These are phyloP conservation scores for Ciona savignyi DNA, from an alignment of 23 tunicate genomes.

Conservation along the genomic window DNA sequence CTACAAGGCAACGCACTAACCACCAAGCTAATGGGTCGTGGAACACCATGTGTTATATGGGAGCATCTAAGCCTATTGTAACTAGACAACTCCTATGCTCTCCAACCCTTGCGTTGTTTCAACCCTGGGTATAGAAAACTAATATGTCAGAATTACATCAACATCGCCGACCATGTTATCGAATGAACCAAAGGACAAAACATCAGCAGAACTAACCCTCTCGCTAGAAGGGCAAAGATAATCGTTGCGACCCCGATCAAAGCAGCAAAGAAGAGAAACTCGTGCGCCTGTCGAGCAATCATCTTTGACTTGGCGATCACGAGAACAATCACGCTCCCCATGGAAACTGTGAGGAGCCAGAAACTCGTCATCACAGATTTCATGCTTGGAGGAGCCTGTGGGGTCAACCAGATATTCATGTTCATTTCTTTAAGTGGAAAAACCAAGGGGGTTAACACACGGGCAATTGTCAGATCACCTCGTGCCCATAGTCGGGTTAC, in stretches of 20 bases:
- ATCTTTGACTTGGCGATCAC: conserved; percentile 33
- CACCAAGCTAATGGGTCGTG: no score
- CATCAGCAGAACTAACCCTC: conserved; percentile 20
- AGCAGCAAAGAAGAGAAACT: conserved; percentile 50
- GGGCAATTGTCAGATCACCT: no score
- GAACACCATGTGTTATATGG: no score
- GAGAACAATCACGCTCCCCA: conserved; percentile 62
- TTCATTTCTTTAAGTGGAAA: not conserved
- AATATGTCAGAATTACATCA: not conserved
- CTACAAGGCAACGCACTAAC: no score
- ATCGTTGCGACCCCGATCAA: conserved; percentile 44
- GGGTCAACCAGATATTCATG: not conserved
- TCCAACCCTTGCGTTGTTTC: no score
- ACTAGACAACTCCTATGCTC: no score
- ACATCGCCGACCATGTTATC: not conserved
- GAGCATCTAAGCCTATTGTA: no score
- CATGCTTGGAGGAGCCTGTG: conserved; percentile 72
- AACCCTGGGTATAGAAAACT: not conserved
- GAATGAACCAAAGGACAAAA: not conserved
- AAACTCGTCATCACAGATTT: conserved; percentile 67
- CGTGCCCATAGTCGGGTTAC: no score
- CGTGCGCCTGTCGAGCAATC: conserved; percentile 57
- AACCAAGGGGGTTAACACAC: not conserved
- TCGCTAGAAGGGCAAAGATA: conserved; percentile 37
- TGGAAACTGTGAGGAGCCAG: conserved; percentile 63